Conservation (phyloP, 2,888 invertebrate genomes). For the Agriopis leucophaearia region DNA sequence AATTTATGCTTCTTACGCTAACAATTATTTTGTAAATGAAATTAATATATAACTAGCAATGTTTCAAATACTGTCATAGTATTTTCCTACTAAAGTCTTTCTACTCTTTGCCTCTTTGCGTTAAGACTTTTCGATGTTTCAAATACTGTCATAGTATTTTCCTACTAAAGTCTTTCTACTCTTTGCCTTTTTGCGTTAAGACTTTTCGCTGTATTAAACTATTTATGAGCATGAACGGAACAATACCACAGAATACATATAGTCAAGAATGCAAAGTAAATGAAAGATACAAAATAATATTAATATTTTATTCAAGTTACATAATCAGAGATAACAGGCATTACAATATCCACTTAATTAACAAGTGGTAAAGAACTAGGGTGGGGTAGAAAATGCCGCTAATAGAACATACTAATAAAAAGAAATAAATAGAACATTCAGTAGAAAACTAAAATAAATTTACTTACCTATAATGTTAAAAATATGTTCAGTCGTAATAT, state of each 20-base stretch:
- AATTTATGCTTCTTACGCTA: background rate
- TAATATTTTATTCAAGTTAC: slow-evolving; percentile 38
- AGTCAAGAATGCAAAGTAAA: background rate
- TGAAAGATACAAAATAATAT: slow-evolving; percentile 5
- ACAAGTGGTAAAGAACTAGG: slow-evolving; percentile 41
- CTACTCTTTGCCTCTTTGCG: no score
- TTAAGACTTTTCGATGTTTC: no score
- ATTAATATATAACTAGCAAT: background rate
- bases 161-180: no score
- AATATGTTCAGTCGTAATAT: slow-evolving; percentile 49
- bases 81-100: no score
- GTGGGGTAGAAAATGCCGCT: slow-evolving; percentile 51
- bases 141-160: background rate
- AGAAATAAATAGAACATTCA: slow-evolving; percentile 51
- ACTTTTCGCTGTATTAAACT: background rate
- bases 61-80: background rate
- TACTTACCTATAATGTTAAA: slow-evolving; percentile 31
- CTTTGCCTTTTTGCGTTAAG: no score
- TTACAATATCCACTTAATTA: slow-evolving; percentile 39
- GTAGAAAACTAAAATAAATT: slow-evolving; percentile 34
- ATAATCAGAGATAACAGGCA: slow-evolving; percentile 38
- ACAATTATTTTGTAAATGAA: no score
- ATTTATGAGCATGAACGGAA: no score
- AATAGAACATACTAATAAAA: slow-evolving; percentile 35
- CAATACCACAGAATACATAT: no score